Evolutionary conservation across 2,113 vertebrate genomes (phyloP).

Genomic region (Diadophis punctatus): DNA sequence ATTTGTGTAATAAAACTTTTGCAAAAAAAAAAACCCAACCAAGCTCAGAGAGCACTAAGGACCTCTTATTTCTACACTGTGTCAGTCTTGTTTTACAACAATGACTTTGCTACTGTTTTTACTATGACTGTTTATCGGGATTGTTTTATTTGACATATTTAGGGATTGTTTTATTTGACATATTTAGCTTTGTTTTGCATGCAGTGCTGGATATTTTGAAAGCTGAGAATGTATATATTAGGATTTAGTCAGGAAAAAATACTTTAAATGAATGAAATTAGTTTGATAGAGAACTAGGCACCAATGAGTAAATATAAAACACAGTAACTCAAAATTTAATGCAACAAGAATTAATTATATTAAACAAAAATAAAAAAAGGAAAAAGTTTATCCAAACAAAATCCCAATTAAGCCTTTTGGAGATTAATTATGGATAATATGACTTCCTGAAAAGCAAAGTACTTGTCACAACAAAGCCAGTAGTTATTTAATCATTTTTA

Average conservation of each 20-base stretch:
- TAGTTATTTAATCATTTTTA: slow-evolving; percentile 52
- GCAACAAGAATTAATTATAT: not conserved
- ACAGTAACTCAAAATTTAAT: not conserved
- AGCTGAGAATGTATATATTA: not conserved
- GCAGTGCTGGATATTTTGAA: not conserved
- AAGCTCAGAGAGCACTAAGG: not conserved
- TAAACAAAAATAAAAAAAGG: not conserved
- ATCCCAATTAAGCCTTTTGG: slow-evolving; percentile 33
- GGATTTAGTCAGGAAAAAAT: not conserved
- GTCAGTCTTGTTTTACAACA: not conserved
- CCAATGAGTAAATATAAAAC: not conserved
- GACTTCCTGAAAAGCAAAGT: slow-evolving; percentile 33
- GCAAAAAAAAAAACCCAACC: not conserved
- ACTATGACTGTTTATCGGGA: not conserved
- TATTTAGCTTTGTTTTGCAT: not conserved
- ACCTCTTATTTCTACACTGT: not conserved
- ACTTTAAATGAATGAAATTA: not conserved
- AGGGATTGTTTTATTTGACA: not conserved
- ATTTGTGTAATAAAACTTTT: too few relatives aligned
- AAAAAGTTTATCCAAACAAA: not conserved
- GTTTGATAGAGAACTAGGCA: slow-evolving; percentile 12
- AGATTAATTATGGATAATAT: slow-evolving; percentile 28
- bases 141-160: not conserved
- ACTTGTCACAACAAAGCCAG: slow-evolving; percentile 21
- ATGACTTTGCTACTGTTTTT: not conserved